A percentile compares a stretch with the other conserved stretches of the same genome.
Evolutionary conservation across 2,113 vertebrate genomes (phyloP).

Genomic region (Dolichotis patagonum): DNA sequence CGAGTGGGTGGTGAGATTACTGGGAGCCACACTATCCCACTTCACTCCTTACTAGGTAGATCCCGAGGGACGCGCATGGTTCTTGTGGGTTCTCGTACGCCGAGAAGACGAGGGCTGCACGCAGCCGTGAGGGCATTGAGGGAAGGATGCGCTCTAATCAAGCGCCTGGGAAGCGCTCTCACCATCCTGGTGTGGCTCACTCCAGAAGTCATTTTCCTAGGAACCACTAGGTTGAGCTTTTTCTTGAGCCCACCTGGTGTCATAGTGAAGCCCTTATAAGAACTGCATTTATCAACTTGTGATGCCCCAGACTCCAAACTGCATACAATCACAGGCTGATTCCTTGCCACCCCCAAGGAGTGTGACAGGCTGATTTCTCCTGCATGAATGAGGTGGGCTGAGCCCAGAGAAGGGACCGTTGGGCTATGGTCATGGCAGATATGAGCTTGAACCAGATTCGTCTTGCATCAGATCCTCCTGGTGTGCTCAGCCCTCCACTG

Average conservation of each 20-base stretch:
- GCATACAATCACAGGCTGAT: rapidly evolving
- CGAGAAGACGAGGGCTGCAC: neutral
- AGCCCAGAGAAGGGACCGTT: no score
- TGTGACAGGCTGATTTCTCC: rapidly evolving
- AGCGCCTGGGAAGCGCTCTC: neutral
- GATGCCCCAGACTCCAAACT: neutral
- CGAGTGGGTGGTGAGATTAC: neutral
- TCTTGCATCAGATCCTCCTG: no score
- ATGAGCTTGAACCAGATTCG: no score
- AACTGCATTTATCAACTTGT: neutral
- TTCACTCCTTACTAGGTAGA: neutral
- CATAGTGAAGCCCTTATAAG: rapidly evolving
- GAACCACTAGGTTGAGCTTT: rapidly evolving
- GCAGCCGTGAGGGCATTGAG: neutral
- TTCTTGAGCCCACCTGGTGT: no score
- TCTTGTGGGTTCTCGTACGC: neutral
- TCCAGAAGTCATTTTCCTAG: neutral
- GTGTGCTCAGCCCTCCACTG: neutral
- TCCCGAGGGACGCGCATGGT: rapidly evolving
- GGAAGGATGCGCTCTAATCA: neutral
- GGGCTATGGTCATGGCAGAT: neutral
- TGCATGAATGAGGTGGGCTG: rapidly evolving
- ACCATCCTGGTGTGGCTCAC: rapidly evolving
- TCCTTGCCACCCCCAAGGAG: rapidly evolving
- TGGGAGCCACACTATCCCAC: neutral